Evolutionary conservation across 2,797 vertebrate genomes (phyloP).

Genomic region (Tapirus indicus): DNA sequence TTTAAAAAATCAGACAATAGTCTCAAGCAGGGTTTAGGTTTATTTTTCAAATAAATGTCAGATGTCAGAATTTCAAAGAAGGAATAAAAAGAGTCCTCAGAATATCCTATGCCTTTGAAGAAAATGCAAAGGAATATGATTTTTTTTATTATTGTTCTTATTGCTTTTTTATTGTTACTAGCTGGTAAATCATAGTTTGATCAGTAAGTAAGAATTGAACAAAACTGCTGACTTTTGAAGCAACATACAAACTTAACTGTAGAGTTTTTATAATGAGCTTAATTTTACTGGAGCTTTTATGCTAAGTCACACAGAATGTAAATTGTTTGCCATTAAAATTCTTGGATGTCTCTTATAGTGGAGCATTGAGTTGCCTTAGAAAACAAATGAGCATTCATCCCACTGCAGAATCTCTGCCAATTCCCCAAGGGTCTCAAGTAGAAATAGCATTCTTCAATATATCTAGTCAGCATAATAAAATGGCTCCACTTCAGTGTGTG

Average conservation of each 20-base stretch:
- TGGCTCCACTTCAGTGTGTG: slow-evolving; percentile 46
- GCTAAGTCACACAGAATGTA: slow-evolving; percentile 52
- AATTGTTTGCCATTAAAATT: slow-evolving; percentile 76
- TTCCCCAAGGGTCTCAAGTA: slow-evolving; percentile 57
- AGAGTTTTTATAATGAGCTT: slow-evolving; percentile 56
- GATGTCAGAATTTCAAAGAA: slow-evolving; percentile 53
- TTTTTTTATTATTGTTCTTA: slow-evolving; percentile 42
- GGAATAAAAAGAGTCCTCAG: slow-evolving; percentile 31
- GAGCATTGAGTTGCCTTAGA: slow-evolving; percentile 61
- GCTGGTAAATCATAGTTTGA: slow-evolving; percentile 43
- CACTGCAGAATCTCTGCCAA: slow-evolving; percentile 43
- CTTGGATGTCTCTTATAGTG: slow-evolving; percentile 25
- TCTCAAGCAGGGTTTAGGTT: slow-evolving; percentile 32
- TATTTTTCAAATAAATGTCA: slow-evolving; percentile 49
- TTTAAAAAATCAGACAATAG: slow-evolving; percentile 19
- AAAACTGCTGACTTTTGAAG: slow-evolving; percentile 40
- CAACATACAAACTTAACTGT: background rate
- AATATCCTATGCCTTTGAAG: background rate
- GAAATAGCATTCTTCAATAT: slow-evolving; percentile 66
- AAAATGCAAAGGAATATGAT: background rate
- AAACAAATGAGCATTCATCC: slow-evolving; percentile 79
- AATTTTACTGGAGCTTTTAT: slow-evolving; percentile 56
- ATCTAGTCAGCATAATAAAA: slow-evolving; percentile 70
- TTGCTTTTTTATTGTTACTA: slow-evolving; percentile 46
- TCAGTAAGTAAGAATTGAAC: slow-evolving; percentile 36